Evolutionary conservation across 2,113 vertebrate genomes (phyloP).

Genomic region (Phaetusa simplex): DNA sequence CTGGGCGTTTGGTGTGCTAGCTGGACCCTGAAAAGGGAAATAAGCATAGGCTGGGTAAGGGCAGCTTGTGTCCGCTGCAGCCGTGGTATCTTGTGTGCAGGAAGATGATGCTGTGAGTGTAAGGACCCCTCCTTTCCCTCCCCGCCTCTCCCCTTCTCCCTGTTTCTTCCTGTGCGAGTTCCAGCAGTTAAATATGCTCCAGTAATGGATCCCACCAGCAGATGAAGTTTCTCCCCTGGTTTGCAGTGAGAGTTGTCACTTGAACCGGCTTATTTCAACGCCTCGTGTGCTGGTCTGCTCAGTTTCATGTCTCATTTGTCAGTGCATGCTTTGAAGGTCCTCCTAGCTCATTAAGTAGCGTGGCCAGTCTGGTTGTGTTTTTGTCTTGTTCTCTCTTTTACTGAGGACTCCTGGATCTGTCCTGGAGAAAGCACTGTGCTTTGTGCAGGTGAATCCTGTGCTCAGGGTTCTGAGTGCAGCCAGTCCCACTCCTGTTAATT

Average conservation of each 20-base stretch:
- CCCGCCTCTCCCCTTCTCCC: background rate
- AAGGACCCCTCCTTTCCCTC: background rate
- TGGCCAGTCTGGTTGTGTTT: background rate
- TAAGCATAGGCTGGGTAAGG: background rate
- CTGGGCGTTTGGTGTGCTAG: background rate
- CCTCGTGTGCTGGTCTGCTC: background rate
- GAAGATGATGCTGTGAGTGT: background rate
- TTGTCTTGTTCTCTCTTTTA: background rate
- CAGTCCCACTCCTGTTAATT: background rate
- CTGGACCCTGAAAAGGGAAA: background rate
- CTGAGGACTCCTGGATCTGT: background rate
- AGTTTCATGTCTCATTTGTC: background rate
- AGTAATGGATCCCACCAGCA: background rate
- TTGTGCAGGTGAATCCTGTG: background rate
- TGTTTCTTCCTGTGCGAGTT: background rate
- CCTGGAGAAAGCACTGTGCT: background rate
- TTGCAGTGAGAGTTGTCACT: background rate
- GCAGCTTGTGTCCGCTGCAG: background rate
- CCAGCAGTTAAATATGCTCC: background rate
- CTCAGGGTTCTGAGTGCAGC: background rate
- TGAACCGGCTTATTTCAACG: rapidly evolving
- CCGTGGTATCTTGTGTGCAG: background rate
- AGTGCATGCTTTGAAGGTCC: no score
- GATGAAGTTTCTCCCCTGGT: background rate
- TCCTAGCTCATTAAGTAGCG: rapidly evolving